Base-by-base conservation (phyloP, 2,888 invertebrate species). In the Limenitis camilla region DNA sequence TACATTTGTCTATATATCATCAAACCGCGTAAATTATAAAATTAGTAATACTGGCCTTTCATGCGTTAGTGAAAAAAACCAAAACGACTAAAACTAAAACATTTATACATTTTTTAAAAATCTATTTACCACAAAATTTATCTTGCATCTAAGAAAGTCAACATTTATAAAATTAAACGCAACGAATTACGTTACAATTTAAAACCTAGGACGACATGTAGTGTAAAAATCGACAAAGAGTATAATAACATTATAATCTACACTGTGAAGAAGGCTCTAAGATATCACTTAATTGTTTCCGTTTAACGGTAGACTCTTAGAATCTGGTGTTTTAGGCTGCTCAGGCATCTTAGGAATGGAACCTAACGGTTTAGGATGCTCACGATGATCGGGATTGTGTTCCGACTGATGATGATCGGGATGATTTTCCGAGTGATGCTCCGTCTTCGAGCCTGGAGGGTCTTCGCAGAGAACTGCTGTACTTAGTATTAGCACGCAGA, bases 401-500 rank as follows among this genome's bases (percentile, higher is more conserved):
- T 36, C 45, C 28, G 35, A 36, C 11, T 45, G 43, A 6, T 35
- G 33, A 35, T 54, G 53, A 4, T 54, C 54, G 4, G 11, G 31
- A 40, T 51, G 45, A 5, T 54, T 51, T 8, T 29, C 8, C 1
- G 55, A 33, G 11, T 45, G 41, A 8, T 41, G 35, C 11, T 45
- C 45, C 4, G 43, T 27, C 36, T 58, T 55, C 6, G 49, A 36
- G 38, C 32, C 49, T 6, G 46, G 38, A 3, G 47, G 36, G 11
- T 60, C 60, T 10, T 60, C 60, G 27, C 56, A 50, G 6, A 69
- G 70, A 6, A 71, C 73, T 9, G 52, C 55, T 11, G 76, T 65
- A 0, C 72, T 76, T 63, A 82, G 60, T 72, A 81, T 61, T 55
- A 83, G 61, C 33, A 81, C 60, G 52, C 78, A 78, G 0, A 74